Evolutionary conservation across 2,888 invertebrate species (phyloP).

Genomic region (Leptopilina myrica): DNA sequence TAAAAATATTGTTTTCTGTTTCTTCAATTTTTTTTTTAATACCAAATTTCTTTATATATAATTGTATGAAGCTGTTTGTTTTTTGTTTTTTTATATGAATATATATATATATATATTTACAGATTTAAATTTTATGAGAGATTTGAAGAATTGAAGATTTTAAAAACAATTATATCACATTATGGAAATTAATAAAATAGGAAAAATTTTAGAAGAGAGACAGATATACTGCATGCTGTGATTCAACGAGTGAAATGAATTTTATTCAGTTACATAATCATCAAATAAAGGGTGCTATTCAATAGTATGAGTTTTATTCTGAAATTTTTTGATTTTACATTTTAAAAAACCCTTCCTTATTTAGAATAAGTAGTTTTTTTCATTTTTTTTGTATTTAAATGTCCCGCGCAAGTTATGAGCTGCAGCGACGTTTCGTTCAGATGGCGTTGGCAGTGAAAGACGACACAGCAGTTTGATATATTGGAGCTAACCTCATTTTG

Average conservation of each 20-base stretch:
- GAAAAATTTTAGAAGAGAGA: constrained; percentile 11
- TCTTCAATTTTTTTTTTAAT: not conserved
- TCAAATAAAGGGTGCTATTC: constrained; percentile 38
- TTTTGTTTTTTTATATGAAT: constrained; percentile 1
- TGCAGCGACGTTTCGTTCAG: too few relatives aligned
- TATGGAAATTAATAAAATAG: constrained; percentile 6
- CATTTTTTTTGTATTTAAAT: too few relatives aligned
- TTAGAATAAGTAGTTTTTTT: too few relatives aligned
- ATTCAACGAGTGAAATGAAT: constrained; percentile 36
- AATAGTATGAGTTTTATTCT: constrained; percentile 14
- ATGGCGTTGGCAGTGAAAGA: too few relatives aligned
- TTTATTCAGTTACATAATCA: constrained; percentile 32
- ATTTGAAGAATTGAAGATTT: constrained; percentile 15
- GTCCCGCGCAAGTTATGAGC: too few relatives aligned
- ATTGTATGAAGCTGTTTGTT: not conserved
- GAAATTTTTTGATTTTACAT: too few relatives aligned
- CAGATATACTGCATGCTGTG: constrained; percentile 17
- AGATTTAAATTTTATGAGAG: not conserved
- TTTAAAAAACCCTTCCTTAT: too few relatives aligned
- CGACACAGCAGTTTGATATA: too few relatives aligned
- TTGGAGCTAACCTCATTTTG: too few relatives aligned
- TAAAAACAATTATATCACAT: not conserved
- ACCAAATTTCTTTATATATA: not conserved
- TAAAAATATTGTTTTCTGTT: constrained; percentile 6
- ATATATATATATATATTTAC: too few relatives aligned